Conservation (phyloP, 2,888 invertebrate species). For the Panopea generosa region DNA sequence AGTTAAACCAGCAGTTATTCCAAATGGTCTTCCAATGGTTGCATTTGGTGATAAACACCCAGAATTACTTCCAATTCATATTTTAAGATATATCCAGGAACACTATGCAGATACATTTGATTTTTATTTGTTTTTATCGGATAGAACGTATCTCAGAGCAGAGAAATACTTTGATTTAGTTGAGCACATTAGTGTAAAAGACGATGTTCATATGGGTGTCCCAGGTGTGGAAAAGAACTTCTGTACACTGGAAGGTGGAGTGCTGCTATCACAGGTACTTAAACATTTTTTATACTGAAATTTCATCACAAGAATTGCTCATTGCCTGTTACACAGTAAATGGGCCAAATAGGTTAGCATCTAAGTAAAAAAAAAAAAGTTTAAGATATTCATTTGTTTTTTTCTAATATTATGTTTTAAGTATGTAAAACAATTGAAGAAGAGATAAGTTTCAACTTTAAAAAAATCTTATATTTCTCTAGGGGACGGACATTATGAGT, state of each 20-base stretch:
- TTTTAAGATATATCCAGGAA: constrained; percentile 95
- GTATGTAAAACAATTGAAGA: no score
- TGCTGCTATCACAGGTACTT: constrained; percentile 93
- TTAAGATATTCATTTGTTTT: no score
- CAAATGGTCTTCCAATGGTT: constrained; percentile 88
- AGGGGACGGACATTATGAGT: no score
- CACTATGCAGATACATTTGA: constrained; percentile 96
- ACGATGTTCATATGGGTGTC: constrained; percentile 93
- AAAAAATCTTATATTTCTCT: no score
- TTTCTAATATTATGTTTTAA: no score
- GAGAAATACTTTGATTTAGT: constrained; percentile 91
- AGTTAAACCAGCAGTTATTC: constrained; percentile 62
- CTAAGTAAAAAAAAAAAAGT: no score
- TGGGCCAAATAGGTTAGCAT: no score
- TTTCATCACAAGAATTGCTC: neutral
- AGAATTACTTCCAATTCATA: constrained; percentile 93
- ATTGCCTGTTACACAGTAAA: no score
- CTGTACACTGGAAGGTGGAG: constrained; percentile 91
- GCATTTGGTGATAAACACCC: constrained; percentile 93
- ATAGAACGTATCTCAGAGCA: constrained; percentile 94
- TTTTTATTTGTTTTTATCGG: constrained; percentile 95
- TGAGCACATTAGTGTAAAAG: constrained; percentile 92
- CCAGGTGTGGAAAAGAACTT: constrained; percentile 82
- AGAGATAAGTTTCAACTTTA: no score
- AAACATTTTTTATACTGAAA: neutral